These are phyloP conservation scores for Nesidiocoris tenuis DNA, from an alignment of 2,888 invertebrate species.

Conservation along the genomic window DNA sequence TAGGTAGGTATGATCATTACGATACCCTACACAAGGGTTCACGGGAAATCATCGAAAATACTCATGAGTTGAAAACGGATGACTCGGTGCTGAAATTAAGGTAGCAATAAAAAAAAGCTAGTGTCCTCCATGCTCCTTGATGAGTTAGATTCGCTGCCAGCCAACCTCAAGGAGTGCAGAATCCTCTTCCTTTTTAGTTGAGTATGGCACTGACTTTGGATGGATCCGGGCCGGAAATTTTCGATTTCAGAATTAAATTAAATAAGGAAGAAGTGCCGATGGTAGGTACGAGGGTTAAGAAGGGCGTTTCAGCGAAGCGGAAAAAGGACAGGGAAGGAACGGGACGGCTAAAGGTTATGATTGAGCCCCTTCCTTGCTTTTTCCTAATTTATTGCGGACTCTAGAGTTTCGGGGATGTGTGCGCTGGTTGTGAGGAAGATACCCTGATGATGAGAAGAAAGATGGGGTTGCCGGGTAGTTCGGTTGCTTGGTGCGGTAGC, in stretches of 20 bases:
- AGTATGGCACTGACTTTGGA: slow-evolving; percentile 1
- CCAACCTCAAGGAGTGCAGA: no score
- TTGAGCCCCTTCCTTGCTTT: slow-evolving; percentile 12
- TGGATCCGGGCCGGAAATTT: slow-evolving; percentile 12
- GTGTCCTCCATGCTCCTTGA: no score
- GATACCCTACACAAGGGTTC: no score
- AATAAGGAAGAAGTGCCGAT: not conserved
- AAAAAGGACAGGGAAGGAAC: not conserved
- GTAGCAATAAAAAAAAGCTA: no score
- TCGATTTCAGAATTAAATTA: slow-evolving; percentile 29
- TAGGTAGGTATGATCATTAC: no score
- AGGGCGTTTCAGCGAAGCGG: not conserved
- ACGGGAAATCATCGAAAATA: no score
- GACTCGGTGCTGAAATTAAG: no score
- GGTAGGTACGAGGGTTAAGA: not conserved
- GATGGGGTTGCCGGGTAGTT: not conserved
- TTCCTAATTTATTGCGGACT: slow-evolving; percentile 25
- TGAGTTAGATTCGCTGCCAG: no score
- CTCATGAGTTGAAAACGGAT: no score
- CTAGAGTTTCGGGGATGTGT: slow-evolving; percentile 20
- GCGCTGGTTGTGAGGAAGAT: not conserved
- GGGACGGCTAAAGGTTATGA: slow-evolving; percentile 25
- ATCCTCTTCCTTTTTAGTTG: no score
- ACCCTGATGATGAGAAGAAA: not conserved
- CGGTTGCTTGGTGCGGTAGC: not conserved